Evolutionary conservation across 2,888 invertebrate species (phyloP), one percentile per base, ranked within the genome.

Genomic region (Calameuta pallipes): DNA sequence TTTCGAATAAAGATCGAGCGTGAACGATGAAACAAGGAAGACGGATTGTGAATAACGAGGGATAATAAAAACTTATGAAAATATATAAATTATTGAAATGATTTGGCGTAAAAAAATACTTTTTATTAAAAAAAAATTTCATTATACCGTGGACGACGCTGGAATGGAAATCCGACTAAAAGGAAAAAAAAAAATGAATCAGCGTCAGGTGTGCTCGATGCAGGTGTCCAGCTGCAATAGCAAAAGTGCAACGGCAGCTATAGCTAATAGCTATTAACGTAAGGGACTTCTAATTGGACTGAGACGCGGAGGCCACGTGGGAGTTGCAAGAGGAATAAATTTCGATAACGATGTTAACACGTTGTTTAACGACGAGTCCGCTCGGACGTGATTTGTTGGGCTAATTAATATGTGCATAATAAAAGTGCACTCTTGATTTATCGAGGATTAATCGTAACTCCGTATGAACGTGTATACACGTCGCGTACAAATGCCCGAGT

Each of bases 281-380:
- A 9, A 56, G 56, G 23, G 56, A 56, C 23, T 56, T 56, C 23
- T 23, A 56, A 56, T 56, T 23, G 56, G 56, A 56, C 6, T 9
- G 56, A 56, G 56, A 23, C 23, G 56, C 23, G 56, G 56, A 23
- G 2, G 71, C 3, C 36, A 36, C 36, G 36, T 36, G 36, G 36
- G 36, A 36, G 36, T 12, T 9, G 31, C 31, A 3, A 30, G 71
- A 71, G 71, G 71, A 71, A 71, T 71, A 71, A 71, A 71, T 71
- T 33, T 71, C 71, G 71, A 71, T 71, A 71, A 71, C 30, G 71
- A 71, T 31, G 71, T 71, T 71, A 71, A 71, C 71, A 33, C 71
- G 71, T 31, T 71, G 71, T 71, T 34, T 31, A 71, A 71, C 31
- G 71, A 71, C 23, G 71, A 71, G 71, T 31, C 71, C 31, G 9